These are phyloP conservation scores for Caenorhabditis auriculariae DNA, from an alignment of 2,888 invertebrate genomes.

Conservation along the genomic window DNA sequence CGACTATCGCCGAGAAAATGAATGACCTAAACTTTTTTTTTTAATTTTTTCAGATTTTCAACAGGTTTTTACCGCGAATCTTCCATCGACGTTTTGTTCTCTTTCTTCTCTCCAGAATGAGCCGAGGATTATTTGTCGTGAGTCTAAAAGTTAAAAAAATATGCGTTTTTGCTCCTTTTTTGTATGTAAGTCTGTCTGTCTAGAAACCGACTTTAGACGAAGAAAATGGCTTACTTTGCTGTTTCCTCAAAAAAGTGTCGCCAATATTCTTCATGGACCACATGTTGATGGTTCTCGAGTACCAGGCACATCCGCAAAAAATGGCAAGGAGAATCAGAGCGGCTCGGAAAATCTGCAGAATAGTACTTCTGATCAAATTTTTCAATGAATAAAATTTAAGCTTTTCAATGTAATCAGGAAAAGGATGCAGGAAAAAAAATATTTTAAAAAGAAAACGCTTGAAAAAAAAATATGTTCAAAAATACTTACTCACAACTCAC, in stretches of 20 bases:
- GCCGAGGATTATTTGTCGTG: conserved; percentile 56
- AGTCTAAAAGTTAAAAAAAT: conserved; percentile 13
- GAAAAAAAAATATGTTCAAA: too few species aligned
- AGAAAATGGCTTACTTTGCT: conserved; percentile 31
- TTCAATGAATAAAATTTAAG: too few species aligned
- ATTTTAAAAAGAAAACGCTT: too few species aligned
- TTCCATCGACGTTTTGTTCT: conserved; percentile 56
- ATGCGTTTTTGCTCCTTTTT: background rate
- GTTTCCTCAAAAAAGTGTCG: conserved; percentile 53
- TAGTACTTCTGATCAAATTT: too few species aligned
- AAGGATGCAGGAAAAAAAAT: too few species aligned
- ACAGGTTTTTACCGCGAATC: conserved; percentile 42
- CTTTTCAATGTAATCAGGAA: too few species aligned
- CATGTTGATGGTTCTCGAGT: conserved; percentile 58
- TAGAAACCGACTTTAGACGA: background rate
- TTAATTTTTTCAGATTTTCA: background rate
- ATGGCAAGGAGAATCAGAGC: conserved; percentile 39
- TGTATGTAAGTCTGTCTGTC: background rate
- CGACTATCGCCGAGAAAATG: conserved; percentile 58
- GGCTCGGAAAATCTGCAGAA: conserved; percentile 36
- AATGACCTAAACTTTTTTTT: conserved; percentile 34
- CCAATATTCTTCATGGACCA: conserved; percentile 62
- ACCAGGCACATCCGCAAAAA: conserved; percentile 46
- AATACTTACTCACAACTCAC: too few species aligned
- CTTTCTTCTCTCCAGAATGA: conserved; percentile 50